These are phyloP conservation scores for Drosophila recens DNA, from an alignment of 2,888 invertebrate species.

Conservation along the genomic window DNA sequence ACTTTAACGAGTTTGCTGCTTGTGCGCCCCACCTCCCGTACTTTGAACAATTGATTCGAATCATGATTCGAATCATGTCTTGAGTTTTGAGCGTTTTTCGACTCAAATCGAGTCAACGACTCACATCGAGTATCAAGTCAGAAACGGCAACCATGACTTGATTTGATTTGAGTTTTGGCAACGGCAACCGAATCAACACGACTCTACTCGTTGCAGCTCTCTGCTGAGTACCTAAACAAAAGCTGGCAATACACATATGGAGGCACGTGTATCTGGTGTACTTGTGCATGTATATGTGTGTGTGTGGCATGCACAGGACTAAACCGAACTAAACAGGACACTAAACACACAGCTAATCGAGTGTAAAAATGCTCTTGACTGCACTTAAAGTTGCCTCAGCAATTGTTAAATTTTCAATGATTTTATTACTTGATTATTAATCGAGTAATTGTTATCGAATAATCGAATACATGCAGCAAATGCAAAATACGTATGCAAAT, in stretches of 20 bases:
- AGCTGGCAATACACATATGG: conserved; percentile 27
- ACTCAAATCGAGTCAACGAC: no score
- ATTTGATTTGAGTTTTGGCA: no score
- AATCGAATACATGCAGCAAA: conserved; percentile 16
- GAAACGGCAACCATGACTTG: no score
- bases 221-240: conserved; percentile 55
- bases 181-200: no score
- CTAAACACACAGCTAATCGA: conserved; percentile 72
- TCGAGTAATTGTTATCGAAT: conserved; percentile 21
- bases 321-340: conserved; percentile 51
- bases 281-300: conserved; percentile 20
- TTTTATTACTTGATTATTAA: conserved; percentile 36
- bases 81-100: no score
- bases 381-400: conserved; percentile 36
- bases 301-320: conserved; percentile 49
- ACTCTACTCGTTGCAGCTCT: no score
- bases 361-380: conserved; percentile 73
- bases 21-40: no score
- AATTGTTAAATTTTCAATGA: conserved; percentile 35
- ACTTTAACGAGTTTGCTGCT: no score
- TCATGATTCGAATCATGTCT: no score
- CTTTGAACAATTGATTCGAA: no score
- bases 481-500: conserved; percentile 45
- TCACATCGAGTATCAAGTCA: no score
- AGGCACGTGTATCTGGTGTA: conserved; percentile 30